Evolutionary conservation across 2,888 invertebrate genomes (phyloP), one percentile per base, ranked within the genome.

Genomic region (Lacanobia wlatinum): DNA sequence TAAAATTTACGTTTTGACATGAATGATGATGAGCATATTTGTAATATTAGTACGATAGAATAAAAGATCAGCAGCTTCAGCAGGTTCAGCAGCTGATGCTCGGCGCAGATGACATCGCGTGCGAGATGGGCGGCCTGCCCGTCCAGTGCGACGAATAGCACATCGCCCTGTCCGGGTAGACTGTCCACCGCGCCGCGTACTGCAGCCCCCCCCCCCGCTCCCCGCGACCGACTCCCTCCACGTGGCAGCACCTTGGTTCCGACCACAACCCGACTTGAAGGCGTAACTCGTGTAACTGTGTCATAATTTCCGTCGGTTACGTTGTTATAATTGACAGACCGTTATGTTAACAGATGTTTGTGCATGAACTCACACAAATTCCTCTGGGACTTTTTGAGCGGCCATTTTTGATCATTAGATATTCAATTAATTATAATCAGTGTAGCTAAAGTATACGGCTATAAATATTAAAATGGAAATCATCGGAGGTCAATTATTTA

Each of bases 131-230:
- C 92, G 86, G 92, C 84, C 92, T 94, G 84, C 82, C 91, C 90
- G 90, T 87, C 71, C 89, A 92, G 93, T 91, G 89, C 93, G 93
- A 92, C 87, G 72, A 61, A 52, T 79, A 73, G 64, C 76, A 91
- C 82, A 86, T 90, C 94, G 94, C 94, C 94, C 94, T 95, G 95
- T 95, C 94, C 94, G 94, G 93, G 93, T 94, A 95, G 94, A 95
- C 94, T 95, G 95, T 94, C 90, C 91, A 84, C 88, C 91, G 86
- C 90, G 84, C 55, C 50, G 38, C 66, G 56, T 10, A 23, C 9
- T 34, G 10, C 40, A n/a, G 16, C 6, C 2, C n/a, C 55, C 59
- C 56, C 21, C 2, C 14, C 34, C 55, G 28, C 48, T 12, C 58
- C 1, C 53, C 12, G 43, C 28, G 28, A 46, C 21, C 46, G 21